Evolutionary conservation across 1,140 invertebrate species (phyloP), one percentile per base, ranked within the genome.

Genomic region (Scaptomyza graminum): DNA sequence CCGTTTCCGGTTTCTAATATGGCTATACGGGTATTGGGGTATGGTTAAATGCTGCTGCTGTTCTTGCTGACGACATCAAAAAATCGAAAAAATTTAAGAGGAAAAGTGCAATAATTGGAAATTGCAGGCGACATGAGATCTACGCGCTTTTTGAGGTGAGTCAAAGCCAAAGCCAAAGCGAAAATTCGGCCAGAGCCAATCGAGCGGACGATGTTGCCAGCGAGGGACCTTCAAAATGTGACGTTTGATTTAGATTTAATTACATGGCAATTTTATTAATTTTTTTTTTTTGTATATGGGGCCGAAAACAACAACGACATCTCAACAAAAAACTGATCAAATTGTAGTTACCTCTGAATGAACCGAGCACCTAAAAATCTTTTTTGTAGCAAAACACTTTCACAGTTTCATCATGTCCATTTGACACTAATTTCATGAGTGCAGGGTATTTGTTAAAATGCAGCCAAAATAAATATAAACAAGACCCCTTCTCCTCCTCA

Each of bases 161-260:
- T 76, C 76, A 76, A 79, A 76, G 57, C 63, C 62, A 60, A 67
- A 73, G 66, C 68, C 50, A 75, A 59, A 52, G 54, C 47, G 49
- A 65, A 72, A 72, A 66, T 69, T 72, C 64, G 70, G 65, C 43
- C 83, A 82, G 61, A 87, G 66, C 82, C 82, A 88, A 87, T 87
- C 82, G 82, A 87, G 82, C 83, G 74, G 44, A 79, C 62, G 63
- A 78, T 65, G 62, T 66, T 60, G 70, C 63, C 52, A 37, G 39
- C 47, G 67, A 34, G 56, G 51, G 81, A 85, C 82, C 83, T 87
- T 87, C 82, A 87, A 76, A 87, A 87, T 88, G 82, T 87, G 82
- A 87, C 82, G 82, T 87, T 87, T 88, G 79, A 87, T 87, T 87
- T 87, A 87, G 82, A 87, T 87, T 87, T 87, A 87, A 87, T 87